phyloP scores from a whole-genome alignment of 2,113 vertebrate genomes.

The Dipodomys merriami region DNA sequence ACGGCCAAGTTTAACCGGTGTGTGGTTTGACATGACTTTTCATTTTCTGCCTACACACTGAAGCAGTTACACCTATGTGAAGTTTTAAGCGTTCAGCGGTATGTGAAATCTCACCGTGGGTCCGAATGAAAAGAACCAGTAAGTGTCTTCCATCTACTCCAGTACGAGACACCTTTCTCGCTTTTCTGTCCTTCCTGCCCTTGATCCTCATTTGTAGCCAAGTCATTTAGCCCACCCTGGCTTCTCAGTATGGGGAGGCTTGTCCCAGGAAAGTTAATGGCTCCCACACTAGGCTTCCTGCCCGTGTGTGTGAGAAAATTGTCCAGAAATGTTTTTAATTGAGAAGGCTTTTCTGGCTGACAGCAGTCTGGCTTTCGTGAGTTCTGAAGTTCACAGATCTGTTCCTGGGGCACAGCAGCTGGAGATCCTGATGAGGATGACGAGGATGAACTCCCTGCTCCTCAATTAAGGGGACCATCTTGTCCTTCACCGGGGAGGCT shows the following conservation, averaged over 20 bases:
- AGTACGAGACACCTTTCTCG: accelerated
- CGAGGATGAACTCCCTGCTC: background rate
- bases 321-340: background rate
- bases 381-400: background rate
- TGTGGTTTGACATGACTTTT: background rate
- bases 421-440: background rate
- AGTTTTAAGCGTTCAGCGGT: background rate
- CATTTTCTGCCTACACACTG: background rate
- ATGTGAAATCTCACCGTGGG: background rate
- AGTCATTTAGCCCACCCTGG: accelerated
- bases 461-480: background rate
- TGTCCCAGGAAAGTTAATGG: background rate
- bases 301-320: background rate
- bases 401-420: background rate
- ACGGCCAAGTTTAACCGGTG: background rate
- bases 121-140: background rate
- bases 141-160: background rate
- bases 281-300: background rate
- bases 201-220: background rate
- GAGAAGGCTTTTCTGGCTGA: background rate
- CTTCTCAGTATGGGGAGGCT: background rate
- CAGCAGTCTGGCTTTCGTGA: background rate
- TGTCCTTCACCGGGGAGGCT: background rate
- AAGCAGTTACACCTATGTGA: background rate
- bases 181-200: background rate